Evolutionary conservation across 2,888 invertebrate genomes (phyloP).

Genomic region (Spisula subtruncata): DNA sequence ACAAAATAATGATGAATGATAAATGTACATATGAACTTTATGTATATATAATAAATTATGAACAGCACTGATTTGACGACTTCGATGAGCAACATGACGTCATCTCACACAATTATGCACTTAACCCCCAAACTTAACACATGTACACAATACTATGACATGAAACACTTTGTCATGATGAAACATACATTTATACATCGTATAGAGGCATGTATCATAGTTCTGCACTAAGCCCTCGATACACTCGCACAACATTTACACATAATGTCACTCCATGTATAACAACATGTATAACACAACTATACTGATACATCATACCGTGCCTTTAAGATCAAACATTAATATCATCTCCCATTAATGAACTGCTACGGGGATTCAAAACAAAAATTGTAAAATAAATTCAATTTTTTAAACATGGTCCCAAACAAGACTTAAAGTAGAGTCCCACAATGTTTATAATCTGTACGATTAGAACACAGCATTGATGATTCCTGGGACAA

Average conservation of each 20-base stretch:
- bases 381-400: neutral
- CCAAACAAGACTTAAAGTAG: neutral
- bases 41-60: slow-evolving; percentile 11
- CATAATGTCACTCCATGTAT: too few species aligned
- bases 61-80: neutral
- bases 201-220: too few species aligned
- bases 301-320: too few species aligned
- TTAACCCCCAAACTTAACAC: neutral
- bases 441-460: neutral
- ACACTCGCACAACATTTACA: neutral
- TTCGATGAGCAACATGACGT: neutral
- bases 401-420: neutral
- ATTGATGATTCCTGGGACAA: too few species aligned
- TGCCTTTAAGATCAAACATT: neutral
- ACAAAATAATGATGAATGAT: neutral
- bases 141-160: neutral
- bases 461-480: too few species aligned
- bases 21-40: neutral
- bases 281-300: too few species aligned
- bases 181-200: neutral
- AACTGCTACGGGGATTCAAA: neutral
- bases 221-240: too few species aligned
- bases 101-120: slow-evolving; percentile 8
- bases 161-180: neutral
- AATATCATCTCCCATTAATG: neutral